phyloP scores from a whole-genome alignment of 2,113 vertebrate genomes.

The Anseranas semipalmata region DNA sequence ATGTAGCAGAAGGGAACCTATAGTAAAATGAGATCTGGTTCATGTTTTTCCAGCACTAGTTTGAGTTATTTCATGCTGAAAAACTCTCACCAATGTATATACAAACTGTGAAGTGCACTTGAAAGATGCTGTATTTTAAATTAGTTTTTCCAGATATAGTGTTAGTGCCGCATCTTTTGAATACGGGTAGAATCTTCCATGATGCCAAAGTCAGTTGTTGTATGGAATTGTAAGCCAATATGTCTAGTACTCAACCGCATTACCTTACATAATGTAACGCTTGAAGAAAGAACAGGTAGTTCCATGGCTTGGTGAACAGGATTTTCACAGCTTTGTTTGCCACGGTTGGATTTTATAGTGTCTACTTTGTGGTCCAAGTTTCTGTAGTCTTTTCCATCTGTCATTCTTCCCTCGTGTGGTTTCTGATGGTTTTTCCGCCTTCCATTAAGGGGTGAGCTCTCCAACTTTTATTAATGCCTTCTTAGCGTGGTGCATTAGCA shows the following conservation, averaged over 20 bases:
- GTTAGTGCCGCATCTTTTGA: not conserved
- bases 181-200: not conserved
- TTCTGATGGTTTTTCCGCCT: not conserved
- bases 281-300: not conserved
- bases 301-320: not conserved
- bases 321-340: not conserved
- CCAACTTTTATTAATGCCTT: not conserved
- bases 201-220: not conserved
- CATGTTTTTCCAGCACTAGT: rapidly evolving
- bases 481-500: not conserved
- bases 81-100: not conserved
- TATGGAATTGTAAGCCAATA: not conserved
- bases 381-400: not conserved
- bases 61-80: not conserved
- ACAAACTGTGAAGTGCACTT: not conserved
- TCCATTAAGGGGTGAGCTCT: not conserved
- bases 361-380: not conserved
- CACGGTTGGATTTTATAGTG: not conserved
- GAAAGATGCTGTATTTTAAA: not conserved
- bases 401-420: not conserved
- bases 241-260: not conserved
- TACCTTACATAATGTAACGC: not conserved
- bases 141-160: not conserved
- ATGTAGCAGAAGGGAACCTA: not conserved
- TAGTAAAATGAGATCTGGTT: not conserved